These are phyloP conservation scores for Liasis olivaceus DNA, from an alignment of 2,797 vertebrate species.

Conservation along the genomic window DNA sequence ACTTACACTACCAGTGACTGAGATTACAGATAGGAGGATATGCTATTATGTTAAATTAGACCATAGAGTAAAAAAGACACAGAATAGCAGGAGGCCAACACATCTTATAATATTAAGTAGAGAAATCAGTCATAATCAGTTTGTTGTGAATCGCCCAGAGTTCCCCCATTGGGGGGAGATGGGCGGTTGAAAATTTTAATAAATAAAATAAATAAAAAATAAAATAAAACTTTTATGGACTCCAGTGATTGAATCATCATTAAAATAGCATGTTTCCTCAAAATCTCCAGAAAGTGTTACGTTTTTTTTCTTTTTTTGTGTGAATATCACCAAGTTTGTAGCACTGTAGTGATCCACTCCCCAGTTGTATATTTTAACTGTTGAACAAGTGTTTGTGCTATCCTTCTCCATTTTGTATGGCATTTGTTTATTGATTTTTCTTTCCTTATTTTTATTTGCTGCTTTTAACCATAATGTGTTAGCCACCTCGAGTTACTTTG, in stretches of 20 bases:
- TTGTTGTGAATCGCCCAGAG: too few relatives aligned
- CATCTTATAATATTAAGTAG: not conserved
- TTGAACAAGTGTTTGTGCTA: not conserved
- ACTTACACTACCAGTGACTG: not conserved
- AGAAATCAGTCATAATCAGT: not conserved
- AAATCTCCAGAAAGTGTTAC: not conserved
- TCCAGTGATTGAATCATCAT: not conserved
- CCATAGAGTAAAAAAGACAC: not conserved
- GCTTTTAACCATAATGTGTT: not conserved
- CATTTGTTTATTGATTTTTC: not conserved
- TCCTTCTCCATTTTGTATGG: not conserved
- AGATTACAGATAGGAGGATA: not conserved
- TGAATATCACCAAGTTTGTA: not conserved
- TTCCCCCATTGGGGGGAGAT: too few relatives aligned
- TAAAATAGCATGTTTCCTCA: not conserved
- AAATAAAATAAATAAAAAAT: too few relatives aligned
- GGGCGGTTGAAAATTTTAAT: too few relatives aligned
- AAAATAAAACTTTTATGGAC: not conserved
- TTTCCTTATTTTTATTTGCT: not conserved
- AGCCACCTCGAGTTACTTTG: not conserved
- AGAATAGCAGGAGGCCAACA: not conserved
- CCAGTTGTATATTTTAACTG: not conserved
- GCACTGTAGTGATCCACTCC: not conserved
- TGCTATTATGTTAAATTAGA: not conserved
- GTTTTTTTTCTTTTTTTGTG: not conserved